phyloP scores from a whole-genome alignment of 2,888 invertebrate genomes.

The Meteorus colon region DNA sequence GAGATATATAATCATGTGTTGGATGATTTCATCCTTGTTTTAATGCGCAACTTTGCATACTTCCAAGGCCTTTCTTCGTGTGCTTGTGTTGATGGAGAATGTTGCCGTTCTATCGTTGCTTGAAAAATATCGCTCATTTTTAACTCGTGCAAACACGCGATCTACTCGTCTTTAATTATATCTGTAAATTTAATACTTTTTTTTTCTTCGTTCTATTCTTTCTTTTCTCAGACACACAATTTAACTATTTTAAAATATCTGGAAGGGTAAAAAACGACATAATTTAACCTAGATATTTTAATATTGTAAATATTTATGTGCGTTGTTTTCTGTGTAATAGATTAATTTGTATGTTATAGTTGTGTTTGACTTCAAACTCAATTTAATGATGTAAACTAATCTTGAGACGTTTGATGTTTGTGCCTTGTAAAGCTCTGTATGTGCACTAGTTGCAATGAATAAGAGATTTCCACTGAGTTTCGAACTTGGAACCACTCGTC shows the following conservation, averaged over 20 bases:
- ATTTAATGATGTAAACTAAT: not conserved
- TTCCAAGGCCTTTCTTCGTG: slow-evolving; percentile 51
- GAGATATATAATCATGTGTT: slow-evolving; percentile 35
- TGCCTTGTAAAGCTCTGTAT: not conserved
- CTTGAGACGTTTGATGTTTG: not conserved
- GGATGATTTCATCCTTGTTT: slow-evolving; percentile 60
- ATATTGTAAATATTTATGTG: not conserved
- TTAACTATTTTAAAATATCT: no score
- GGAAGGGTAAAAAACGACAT: no score
- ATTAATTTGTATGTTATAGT: not conserved
- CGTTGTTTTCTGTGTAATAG: not conserved
- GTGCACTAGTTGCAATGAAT: not conserved
- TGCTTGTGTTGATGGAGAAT: slow-evolving; percentile 16
- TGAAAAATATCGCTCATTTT: slow-evolving; percentile 12
- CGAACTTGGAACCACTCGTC: slow-evolving; percentile 14
- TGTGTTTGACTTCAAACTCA: not conserved
- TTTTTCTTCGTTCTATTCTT: slow-evolving; percentile 12
- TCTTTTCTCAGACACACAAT: slow-evolving; percentile 6
- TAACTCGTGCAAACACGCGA: not conserved
- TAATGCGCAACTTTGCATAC: slow-evolving; percentile 56
- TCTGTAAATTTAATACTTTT: slow-evolving; percentile 17
- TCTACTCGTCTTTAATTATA: slow-evolving; percentile 3
- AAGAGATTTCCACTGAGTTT: not conserved
- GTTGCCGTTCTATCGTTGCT: slow-evolving; percentile 5
- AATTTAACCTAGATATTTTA: not conserved